A percentile compares a stretch with the other conserved stretches of the same genome.
Evolutionary conservation across 2,113 vertebrate genomes (phyloP).

Genomic region (Apodemus speciosus): DNA sequence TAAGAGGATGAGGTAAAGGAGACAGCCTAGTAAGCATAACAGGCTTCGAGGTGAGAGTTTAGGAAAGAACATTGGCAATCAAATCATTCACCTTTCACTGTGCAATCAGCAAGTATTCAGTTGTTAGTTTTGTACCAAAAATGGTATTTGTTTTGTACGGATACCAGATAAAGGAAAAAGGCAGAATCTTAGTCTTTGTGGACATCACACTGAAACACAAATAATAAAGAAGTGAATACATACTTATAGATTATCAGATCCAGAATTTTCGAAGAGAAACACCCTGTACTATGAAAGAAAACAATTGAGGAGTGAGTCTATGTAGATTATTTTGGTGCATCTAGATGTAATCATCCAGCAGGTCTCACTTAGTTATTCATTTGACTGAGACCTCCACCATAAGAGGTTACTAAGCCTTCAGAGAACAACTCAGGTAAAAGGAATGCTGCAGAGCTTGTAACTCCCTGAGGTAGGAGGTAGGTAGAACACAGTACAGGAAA

Average conservation of each 20-base stretch:
- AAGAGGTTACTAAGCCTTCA: neutral
- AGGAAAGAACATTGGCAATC: neutral
- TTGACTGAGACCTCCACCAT: neutral
- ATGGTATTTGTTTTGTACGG: neutral
- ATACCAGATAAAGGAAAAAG: neutral
- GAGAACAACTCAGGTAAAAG: neutral
- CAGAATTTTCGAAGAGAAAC: neutral
- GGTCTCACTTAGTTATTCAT: neutral
- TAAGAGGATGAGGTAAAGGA: neutral
- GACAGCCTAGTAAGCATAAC: neutral
- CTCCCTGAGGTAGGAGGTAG: neutral
- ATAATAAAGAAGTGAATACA: neutral
- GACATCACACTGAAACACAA: neutral
- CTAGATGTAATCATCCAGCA: neutral
- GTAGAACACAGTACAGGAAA: neutral
- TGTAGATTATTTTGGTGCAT: neutral
- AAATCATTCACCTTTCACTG: conserved; percentile 21
- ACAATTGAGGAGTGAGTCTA: neutral
- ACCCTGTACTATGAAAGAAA: neutral
- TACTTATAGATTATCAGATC: neutral
- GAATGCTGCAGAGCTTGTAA: neutral
- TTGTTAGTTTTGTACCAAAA: neutral
- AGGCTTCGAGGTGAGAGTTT: neutral
- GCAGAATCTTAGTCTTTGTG: neutral
- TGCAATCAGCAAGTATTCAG: neutral